Conservation (phyloP, 1,140 invertebrate genomes). For the Microplitis demolitor region DNA sequence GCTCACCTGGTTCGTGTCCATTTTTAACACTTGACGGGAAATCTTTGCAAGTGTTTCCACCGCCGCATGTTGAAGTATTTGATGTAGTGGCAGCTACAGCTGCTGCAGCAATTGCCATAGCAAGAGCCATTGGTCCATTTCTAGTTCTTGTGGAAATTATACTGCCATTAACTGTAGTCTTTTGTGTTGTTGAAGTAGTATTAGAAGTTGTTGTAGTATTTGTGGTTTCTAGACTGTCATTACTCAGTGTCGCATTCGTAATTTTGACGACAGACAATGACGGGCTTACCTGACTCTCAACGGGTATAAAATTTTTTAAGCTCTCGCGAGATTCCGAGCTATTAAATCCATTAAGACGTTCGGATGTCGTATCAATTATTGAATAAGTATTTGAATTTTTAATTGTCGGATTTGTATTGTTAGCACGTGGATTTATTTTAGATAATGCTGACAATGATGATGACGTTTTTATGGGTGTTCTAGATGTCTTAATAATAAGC, state of each 20-base stretch:
- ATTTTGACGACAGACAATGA: not conserved
- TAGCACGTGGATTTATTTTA: not conserved
- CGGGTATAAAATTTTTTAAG: too few species aligned
- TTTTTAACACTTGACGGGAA: not conserved
- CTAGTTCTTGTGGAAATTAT: not conserved
- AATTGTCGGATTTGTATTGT: not conserved
- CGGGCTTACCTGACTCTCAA: not conserved
- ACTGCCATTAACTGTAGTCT: not conserved
- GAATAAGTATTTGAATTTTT: too few species aligned
- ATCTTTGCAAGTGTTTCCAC: not conserved
- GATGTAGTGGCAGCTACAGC: slow-evolving; percentile 10
- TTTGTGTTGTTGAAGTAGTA: not conserved
- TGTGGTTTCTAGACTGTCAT: not conserved
- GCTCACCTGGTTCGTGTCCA: slow-evolving; percentile 14
- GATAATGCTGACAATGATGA: not conserved
- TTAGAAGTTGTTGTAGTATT: not conserved
- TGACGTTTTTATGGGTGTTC: slow-evolving; percentile 34
- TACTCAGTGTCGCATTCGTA: too few species aligned
- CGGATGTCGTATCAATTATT: too few species aligned
- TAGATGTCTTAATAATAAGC: slow-evolving; percentile 56
- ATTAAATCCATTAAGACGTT: too few species aligned
- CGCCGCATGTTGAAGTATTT: not conserved
- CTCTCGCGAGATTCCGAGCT: too few species aligned
- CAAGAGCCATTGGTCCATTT: slow-evolving; percentile 24
- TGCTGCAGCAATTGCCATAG: slow-evolving; percentile 21